Conservation (phyloP, 2,113 vertebrate species). For the Amphiprion percula region DNA sequence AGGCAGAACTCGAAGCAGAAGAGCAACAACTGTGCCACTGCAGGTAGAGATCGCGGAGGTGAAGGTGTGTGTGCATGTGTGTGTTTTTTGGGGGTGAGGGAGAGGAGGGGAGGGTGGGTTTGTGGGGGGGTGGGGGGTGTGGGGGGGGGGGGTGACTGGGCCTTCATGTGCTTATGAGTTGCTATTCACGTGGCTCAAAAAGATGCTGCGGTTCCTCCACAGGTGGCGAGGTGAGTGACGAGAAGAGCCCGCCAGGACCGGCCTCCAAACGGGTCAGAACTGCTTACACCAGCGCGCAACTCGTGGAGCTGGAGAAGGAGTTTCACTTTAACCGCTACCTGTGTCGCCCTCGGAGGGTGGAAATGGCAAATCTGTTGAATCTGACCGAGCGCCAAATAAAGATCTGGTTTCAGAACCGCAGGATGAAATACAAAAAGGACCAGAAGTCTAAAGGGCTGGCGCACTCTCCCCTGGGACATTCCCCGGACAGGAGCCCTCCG, state of each 20-base stretch:
- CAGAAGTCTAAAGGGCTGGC: constrained; percentile 99
- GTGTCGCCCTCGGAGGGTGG: constrained; percentile 96
- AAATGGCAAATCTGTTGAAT: constrained; percentile 98
- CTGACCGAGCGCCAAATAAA: constrained; percentile 99
- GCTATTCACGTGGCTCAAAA: constrained; percentile 2
- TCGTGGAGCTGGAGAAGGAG: constrained; percentile 98
- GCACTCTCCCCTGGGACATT: constrained; percentile 97
- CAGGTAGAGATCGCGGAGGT: constrained; percentile 87
- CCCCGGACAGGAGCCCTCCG: constrained; percentile 96
- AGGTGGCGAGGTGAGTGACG: constrained; percentile 97
- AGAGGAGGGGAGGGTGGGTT: too few species aligned
- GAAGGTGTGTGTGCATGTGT: constrained; percentile 16
- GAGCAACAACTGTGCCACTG: constrained; percentile 89
- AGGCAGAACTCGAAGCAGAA: constrained; percentile 97
- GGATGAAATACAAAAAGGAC: constrained; percentile 99
- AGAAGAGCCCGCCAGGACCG: constrained; percentile 97
- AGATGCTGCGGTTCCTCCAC: constrained; percentile 51
- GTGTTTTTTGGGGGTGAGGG: neutral
- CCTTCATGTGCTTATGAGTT: constrained; percentile 25
- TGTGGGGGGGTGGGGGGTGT: neutral
- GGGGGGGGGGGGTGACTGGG: neutral
- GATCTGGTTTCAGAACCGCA: constrained; percentile 99
- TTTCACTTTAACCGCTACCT: constrained; percentile 99
- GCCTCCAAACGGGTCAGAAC: constrained; percentile 98
- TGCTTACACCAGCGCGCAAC: constrained; percentile 96